These are phyloP conservation scores for Malurus melanocephalus DNA, from an alignment of 2,113 vertebrate species.

Conservation along the genomic window DNA sequence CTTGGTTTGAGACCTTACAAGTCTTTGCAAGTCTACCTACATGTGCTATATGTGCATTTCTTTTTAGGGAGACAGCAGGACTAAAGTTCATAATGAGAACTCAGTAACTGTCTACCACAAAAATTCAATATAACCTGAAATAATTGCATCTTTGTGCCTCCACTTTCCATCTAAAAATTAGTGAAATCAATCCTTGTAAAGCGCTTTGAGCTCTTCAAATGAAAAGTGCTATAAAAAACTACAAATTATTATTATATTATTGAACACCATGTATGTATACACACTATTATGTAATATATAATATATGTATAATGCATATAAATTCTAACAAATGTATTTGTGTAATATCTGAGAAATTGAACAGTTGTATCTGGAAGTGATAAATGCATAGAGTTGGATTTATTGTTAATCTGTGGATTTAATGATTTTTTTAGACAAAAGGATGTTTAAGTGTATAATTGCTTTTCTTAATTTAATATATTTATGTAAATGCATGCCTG, in stretches of 20 bases:
- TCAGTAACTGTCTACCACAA: not conserved
- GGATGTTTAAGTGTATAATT: slow-evolving; percentile 79
- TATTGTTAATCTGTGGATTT: slow-evolving; percentile 82
- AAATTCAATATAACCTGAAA: not conserved
- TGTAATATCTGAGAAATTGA: slow-evolving; percentile 78
- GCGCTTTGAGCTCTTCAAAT: slow-evolving; percentile 51
- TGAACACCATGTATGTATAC: slow-evolving; percentile 79
- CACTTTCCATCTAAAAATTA: slow-evolving; percentile 14
- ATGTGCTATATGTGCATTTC: not conserved
- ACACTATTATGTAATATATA: slow-evolving; percentile 82
- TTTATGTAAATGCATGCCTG: slow-evolving; percentile 83
- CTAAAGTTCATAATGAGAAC: not conserved
- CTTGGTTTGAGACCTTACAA: slow-evolving; percentile 19
- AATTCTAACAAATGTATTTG: slow-evolving; percentile 82
- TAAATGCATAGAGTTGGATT: slow-evolving; percentile 78
- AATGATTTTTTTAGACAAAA: slow-evolving; percentile 78
- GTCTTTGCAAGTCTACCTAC: slow-evolving; percentile 16
- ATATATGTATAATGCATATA: slow-evolving; percentile 84
- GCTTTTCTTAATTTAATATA: slow-evolving; percentile 79
- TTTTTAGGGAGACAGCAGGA: not conserved
- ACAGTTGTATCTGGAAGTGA: slow-evolving; percentile 75
- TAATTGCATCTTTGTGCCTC: slow-evolving; percentile 17
- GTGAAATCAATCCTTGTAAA: slow-evolving; percentile 22
- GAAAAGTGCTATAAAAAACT: slow-evolving; percentile 58
- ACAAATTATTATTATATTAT: slow-evolving; percentile 66